Evolutionary conservation across 1,140 invertebrate genomes (phyloP).

Genomic region (Apis mellifera): Amel_HAv3.1 CM009938.2:1686501-1687000

Average conservation of each 20-base stretch:
- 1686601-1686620: not conserved
- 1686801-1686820: not conserved
- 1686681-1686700: constrained; percentile 24
- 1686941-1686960: too few species aligned
- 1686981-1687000: not conserved
- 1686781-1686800: too few species aligned
- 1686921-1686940: too few species aligned
- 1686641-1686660: constrained; percentile 34
- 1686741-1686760: too few species aligned
- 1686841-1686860: not conserved
- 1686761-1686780: too few species aligned
- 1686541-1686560: not conserved
- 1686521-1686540: constrained; percentile 9
- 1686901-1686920: too few species aligned
- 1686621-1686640: not conserved
- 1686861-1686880: too few species aligned
- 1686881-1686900: too few species aligned
- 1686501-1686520: not conserved
- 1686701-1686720: not conserved
- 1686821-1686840: not conserved
- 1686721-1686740: not conserved
- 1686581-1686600: not conserved
- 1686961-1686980: not conserved
- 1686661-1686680: not conserved
- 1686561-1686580: not conserved